Evolutionary conservation across 2,797 vertebrate genomes (phyloP), one percentile per base, ranked within the genome.

Genomic region (Dicrostonyx torquatus): DNA sequence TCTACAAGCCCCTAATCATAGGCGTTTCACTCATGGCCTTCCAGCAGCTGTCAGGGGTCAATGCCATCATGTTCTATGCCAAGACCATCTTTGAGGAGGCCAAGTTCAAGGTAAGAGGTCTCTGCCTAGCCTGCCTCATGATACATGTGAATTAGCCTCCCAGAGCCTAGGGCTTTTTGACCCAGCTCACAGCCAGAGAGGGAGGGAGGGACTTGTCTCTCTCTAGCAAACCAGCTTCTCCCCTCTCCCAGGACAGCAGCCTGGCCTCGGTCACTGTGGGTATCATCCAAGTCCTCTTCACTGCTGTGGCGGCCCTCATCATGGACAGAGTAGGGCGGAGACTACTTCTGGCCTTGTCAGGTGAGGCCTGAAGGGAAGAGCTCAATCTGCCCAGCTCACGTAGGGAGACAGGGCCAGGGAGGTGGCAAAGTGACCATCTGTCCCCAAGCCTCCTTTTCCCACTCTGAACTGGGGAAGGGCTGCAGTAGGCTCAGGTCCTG

Each of bases 31-130:
- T 99, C 93, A 99, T 99, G 99, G 76, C 99, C 43, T 99, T 99
- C 86, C 99, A 99, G 98, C 99, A 99, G 98, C 98, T 99, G 77
- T 99, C 99, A 0, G 99, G 99, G 20, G 99, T 99, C 98, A 99
- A 99, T 0, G 99, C 99, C 24, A 98, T 99, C 97, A 99, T 99
- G 99, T 99, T 99, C 97, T 99, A 99, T 12, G 99, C 99, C 0
- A 98, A 99, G 97, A 99, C 97, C 73, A 99, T 99, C 88, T 99
- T 99, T 77, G 98, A 99, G 94, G 98, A 99, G 76, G 99, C 99
- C 22, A 97, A 99, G 94, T 99, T 99, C 95, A 98, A 99, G 99
- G 99, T 99, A 97, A 89, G 0, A 64, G 48, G 73, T 37, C 70
- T 75, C 83, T 22, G 24, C 75, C 84, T 0, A 0, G 3, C 40